Evolutionary conservation across 2,113 vertebrate species (phyloP).

Genomic region (Atlantisia rogersi): DNA sequence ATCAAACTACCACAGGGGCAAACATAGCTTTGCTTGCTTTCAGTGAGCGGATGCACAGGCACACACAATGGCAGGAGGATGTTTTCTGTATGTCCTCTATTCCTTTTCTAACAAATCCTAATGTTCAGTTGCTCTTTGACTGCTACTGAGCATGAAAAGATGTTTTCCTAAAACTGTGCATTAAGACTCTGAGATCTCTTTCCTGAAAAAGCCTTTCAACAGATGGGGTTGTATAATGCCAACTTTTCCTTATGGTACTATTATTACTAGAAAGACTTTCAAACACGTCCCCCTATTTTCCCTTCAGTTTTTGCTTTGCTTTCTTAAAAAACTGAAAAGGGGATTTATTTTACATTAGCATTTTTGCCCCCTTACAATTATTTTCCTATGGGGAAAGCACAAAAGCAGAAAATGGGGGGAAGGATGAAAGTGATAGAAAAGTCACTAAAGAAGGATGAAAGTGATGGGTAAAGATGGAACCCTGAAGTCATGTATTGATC

Average conservation of each 20-base stretch:
- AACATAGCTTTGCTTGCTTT: neutral
- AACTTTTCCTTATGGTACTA: neutral
- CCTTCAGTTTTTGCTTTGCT: neutral
- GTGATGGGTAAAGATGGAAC: neutral
- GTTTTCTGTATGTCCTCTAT: neutral
- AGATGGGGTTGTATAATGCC: neutral
- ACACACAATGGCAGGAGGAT: neutral
- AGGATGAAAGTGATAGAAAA: too few species aligned
- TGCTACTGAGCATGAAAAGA: neutral
- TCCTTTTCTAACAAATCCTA: neutral
- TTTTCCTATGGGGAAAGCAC: neutral
- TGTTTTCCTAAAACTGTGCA: neutral
- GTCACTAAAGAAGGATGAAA: neutral
- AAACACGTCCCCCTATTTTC: neutral
- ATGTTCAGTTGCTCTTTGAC: neutral
- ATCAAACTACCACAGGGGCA: neutral
- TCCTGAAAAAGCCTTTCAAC: neutral
- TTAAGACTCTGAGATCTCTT: neutral
- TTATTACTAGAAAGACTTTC: neutral
- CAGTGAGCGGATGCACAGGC: neutral
- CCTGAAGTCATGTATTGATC: neutral
- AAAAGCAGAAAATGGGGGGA: neutral
- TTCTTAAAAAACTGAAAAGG: neutral
- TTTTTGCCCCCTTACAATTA: neutral
- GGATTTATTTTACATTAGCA: neutral